A percentile compares a stretch with the other conserved stretches of the same genome.
Conservation (phyloP, 2,888 invertebrate genomes). For the Phania funesta region DNA sequence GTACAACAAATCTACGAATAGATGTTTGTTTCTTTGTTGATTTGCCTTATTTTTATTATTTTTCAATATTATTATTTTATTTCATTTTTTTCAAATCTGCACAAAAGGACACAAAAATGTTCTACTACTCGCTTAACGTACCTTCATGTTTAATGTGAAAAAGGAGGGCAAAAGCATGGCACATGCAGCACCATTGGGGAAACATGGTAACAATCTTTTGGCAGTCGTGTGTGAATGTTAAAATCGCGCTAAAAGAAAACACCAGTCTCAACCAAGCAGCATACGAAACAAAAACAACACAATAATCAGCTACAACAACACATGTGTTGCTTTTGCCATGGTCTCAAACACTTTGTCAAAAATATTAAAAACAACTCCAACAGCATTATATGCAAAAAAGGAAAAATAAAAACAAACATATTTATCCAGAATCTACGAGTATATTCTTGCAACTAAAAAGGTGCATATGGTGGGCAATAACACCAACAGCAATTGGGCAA, state of each 20-base stretch:
- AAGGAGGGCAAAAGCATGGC: slow-evolving; percentile 61
- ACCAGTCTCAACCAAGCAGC: slow-evolving; percentile 49
- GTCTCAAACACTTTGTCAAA: slow-evolving; percentile 68
- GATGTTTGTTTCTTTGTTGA: slow-evolving; percentile 42
- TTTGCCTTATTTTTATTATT: slow-evolving; percentile 39
- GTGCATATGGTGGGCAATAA: slow-evolving; percentile 45
- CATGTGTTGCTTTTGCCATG: slow-evolving; percentile 57
- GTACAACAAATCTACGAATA: slow-evolving; percentile 68
- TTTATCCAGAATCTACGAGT: slow-evolving; percentile 19
- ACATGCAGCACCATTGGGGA: slow-evolving; percentile 33
- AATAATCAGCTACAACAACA: slow-evolving; percentile 43
- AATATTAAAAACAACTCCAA: slow-evolving; percentile 66
- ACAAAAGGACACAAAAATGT: slow-evolving; percentile 55
- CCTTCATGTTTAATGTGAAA: slow-evolving; percentile 56
- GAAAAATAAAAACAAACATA: background rate
- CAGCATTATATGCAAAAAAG: slow-evolving; percentile 50
- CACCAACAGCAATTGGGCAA: slow-evolving; percentile 70
- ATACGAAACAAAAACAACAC: background rate
- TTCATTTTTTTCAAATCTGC: slow-evolving; percentile 3
- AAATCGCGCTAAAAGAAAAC: slow-evolving; percentile 63
- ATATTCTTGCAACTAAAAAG: slow-evolving; percentile 28
- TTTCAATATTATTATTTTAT: slow-evolving; percentile 15
- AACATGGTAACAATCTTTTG: slow-evolving; percentile 37
- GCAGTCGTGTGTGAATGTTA: slow-evolving; percentile 66
- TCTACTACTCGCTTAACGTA: slow-evolving; percentile 26